Evolutionary conservation across 2,888 invertebrate species (phyloP), one percentile per base, ranked within the genome.

Genomic region (Drosophila mulleri): DNA sequence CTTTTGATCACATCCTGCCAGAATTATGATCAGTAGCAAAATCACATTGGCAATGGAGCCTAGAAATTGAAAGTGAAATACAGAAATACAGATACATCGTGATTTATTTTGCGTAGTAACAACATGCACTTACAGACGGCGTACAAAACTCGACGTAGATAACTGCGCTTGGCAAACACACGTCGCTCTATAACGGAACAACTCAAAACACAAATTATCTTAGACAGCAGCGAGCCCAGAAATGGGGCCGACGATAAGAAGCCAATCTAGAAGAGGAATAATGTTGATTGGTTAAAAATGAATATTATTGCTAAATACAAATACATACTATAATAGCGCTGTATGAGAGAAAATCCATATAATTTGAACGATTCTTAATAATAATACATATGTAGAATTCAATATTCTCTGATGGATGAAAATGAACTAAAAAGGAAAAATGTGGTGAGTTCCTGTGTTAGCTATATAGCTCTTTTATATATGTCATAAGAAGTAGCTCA

Each of bases 1-100:
- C 39, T 91, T 90, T 47, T 93, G 82, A 0, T 83, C 72, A 66
- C 93, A 93, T 32, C 83, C 83, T 20, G 93, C 80, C 8, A 91
- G 67, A 7, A 92, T 91, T 29, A 93, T 92, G 12, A 72, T 66
- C 2, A 82, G 68, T 16, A 92, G 63, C 41, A 92, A 84, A 42
- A 82, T 64, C 2, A 91, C 81, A 0, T 89, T 84, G 3, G 72
- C 16, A 26, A 72, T 37, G 32, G 83, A 83, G 62, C 91, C 92
- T 92, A 29, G 1, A 7, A 11, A 65, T 8, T 29, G 2, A 12
- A 32, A 14, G n/a, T 20, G 8, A 1, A 45, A 9, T n/a, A n/a
- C 29, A 5, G 18, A 20, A 23, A 12, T n/a, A n/a, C n/a, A n/a
- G n/a, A n/a, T n/a, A 11, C 14, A 12, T 12, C 32, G 14, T 8